Conservation (phyloP, 2,888 invertebrate genomes). For the Torymus tubicola region DNA sequence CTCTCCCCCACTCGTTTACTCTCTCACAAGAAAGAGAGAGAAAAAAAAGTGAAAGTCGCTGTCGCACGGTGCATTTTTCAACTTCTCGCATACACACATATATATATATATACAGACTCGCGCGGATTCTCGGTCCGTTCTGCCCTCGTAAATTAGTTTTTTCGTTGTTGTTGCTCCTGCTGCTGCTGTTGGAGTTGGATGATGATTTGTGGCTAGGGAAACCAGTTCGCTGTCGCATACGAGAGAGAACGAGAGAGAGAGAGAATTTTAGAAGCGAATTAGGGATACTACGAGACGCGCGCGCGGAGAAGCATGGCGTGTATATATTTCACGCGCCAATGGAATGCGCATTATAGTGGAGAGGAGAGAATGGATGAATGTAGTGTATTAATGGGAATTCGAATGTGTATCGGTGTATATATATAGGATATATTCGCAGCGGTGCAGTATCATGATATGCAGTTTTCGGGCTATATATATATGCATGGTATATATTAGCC, state of each 20-base stretch:
- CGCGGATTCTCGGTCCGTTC: conserved; percentile 62
- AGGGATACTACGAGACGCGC: background rate
- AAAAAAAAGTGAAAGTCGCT: conserved; percentile 37
- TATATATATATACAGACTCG: background rate
- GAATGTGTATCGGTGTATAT: too few relatives aligned
- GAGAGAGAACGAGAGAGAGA: background rate
- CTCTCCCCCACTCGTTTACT: background rate
- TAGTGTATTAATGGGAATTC: background rate
- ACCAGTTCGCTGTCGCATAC: conserved; percentile 45
- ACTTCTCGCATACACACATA: conserved; percentile 62
- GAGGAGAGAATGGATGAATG: background rate
- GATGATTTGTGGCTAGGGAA: conserved; percentile 68
- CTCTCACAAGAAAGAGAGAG: background rate
- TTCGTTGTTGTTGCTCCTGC: conserved; percentile 36
- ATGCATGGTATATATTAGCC: too few relatives aligned
- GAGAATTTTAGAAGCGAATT: conserved; percentile 49
- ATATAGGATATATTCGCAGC: too few relatives aligned
- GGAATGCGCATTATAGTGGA: background rate
- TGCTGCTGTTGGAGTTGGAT: conserved; percentile 47
- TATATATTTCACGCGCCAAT: too few relatives aligned
- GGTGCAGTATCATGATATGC: too few relatives aligned
- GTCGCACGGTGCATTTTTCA: conserved; percentile 64
- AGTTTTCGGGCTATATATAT: too few relatives aligned
- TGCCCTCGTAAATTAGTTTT: conserved; percentile 69
- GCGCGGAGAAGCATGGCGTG: too few relatives aligned